Evolutionary conservation across 2,797 vertebrate species (phyloP).

Genomic region (Acanthurus leucopareius): DNA sequence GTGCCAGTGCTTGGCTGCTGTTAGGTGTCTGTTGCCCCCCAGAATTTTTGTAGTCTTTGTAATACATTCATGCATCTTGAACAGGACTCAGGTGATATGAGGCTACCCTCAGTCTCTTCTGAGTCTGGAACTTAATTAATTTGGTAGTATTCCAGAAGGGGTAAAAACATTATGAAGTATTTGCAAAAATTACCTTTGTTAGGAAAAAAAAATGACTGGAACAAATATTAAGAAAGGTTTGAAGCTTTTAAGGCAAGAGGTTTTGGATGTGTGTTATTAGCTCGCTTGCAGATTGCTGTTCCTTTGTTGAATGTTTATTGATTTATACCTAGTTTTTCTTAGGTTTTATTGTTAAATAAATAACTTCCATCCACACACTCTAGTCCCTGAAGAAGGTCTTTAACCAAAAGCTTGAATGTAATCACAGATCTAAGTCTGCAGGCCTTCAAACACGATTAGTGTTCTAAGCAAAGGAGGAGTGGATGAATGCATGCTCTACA

Average conservation of each 20-base stretch:
- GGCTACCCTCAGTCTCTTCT: no score
- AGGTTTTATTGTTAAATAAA: no score
- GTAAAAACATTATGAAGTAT: not conserved
- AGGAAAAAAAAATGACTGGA: not conserved
- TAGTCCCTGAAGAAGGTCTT: not conserved
- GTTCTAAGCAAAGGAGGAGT: slow-evolving; percentile 5
- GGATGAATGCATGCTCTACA: not conserved
- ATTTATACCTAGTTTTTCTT: no score
- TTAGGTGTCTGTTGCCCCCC: no score
- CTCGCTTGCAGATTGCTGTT: no score
- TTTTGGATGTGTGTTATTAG: no score
- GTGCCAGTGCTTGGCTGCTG: no score
- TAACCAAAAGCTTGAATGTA: not conserved
- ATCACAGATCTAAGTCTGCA: not conserved
- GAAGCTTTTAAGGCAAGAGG: not conserved
- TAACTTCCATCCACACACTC: not conserved
- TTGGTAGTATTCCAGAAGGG: not conserved
- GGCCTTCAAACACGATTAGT: slow-evolving; percentile 7
- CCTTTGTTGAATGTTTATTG: no score
- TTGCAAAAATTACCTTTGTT: not conserved
- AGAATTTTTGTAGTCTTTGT: no score
- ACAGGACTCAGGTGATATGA: no score
- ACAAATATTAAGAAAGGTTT: not conserved
- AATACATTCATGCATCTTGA: no score
- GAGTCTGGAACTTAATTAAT: not conserved